A percentile compares a stretch with the other conserved stretches of the same genome.
Conservation (phyloP, 2,797 vertebrate species). For the Sternarchorhynchus goeldii region DNA sequence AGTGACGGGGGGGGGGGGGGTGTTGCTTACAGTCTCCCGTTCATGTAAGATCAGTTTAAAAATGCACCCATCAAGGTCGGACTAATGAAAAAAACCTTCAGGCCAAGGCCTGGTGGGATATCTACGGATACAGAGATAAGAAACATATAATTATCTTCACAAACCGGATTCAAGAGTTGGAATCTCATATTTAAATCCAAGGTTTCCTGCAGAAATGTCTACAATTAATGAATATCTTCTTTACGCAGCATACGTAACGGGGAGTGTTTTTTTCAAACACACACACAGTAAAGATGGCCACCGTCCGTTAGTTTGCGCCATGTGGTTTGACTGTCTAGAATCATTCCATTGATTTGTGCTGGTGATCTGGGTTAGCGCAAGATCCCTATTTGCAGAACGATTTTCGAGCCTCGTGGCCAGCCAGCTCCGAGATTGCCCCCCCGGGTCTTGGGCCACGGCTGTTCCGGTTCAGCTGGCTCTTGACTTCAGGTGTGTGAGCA, state of each 20-base stretch:
- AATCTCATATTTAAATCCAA: no score
- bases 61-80: no score
- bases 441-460: not conserved
- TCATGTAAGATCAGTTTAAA: not conserved
- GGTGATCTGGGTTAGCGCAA: not conserved
- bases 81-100: no score
- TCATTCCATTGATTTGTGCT: conserved; percentile 1
- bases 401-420: not conserved
- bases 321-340: not conserved
- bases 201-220: not conserved
- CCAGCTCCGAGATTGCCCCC: conserved; percentile 13
- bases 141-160: no score
- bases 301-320: no score
- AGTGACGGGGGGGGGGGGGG: not conserved
- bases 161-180: no score
- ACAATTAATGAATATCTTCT: not conserved
- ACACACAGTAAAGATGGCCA: no score
- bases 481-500: conserved; percentile 45
- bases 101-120: no score
- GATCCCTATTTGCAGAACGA: not conserved
- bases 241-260: no score
- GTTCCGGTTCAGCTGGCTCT: conserved; percentile 29
- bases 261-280: no score
- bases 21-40: not conserved
- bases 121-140: no score